Evolutionary conservation across 2,797 vertebrate species (phyloP), one percentile per base, ranked within the genome.

Genomic region (Glossophaga mutica): DNA sequence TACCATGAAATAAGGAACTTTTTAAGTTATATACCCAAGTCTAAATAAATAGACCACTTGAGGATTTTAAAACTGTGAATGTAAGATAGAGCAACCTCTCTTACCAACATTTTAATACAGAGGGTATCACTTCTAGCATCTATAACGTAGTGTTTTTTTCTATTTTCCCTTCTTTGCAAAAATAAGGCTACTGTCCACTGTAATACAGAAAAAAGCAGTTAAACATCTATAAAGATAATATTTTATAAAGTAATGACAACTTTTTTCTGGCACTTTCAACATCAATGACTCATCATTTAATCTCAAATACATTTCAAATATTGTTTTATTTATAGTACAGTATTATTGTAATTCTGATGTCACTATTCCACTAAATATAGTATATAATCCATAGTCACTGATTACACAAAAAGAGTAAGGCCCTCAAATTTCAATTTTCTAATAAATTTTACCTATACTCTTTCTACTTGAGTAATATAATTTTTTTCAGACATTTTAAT

Each of bases 391-490:
- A 46, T 9, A 90, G 42, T 22, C 42, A 32, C 24, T 55, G 46
- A n/a, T 74, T 90, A 70, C 11, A 39, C 88, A 74, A 67, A 86
- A 82, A 82, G 59, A 57, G 3, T 73, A 68, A 70, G 39, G 22
- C 10, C 55, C 26, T 78, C 32, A 92, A 68, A 74, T 91, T 91
- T 90, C 59, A 59, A 19, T 68, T 96, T 91, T 94, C 83, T 93
- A 42, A 32, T 90, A 82, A 95, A 24, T 82, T 91, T 96, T 87
- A 85, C 24, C 44, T 68, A 73, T 91, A 71, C 46, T 94, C 93
- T 95, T 77, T 71, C 71, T 81, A 59, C 9, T 92, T 96, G 76
- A 87, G 10, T 22, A 59, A 32, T 94, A 46, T 24, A 77, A 44
- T 57, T 92, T 87, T 82, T 78, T 74, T 93, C 55, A 86, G 74